Conservation (phyloP, 2,888 invertebrate genomes). For the Macrophya annulata region DNA sequence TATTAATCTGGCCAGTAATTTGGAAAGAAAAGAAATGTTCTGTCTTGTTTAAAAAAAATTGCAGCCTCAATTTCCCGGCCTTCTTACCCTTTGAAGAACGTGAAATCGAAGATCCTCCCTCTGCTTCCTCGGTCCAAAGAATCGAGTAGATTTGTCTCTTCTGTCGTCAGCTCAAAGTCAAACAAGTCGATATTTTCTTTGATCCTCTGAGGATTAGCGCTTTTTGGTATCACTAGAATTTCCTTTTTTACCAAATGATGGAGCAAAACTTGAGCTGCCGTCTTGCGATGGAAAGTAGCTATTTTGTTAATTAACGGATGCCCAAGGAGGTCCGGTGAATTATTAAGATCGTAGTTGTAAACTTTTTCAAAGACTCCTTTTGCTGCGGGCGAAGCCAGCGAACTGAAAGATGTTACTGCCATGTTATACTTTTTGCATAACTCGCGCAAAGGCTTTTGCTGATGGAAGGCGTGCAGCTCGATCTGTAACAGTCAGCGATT, state of each 20-base stretch:
- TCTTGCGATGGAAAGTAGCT: conserved; percentile 83
- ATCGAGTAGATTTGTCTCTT: conserved; percentile 82
- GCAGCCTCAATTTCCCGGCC: too few relatives aligned
- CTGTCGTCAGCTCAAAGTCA: conserved; percentile 83
- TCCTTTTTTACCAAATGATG: conserved; percentile 86
- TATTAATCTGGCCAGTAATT: too few relatives aligned
- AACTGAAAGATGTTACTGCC: conserved; percentile 86
- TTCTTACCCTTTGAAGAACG: conserved; percentile 79
- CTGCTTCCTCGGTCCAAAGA: conserved; percentile 83
- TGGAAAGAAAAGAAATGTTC: too few relatives aligned
- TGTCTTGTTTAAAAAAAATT: too few relatives aligned
- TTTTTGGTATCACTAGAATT: conserved; percentile 90
- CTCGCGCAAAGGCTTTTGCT: conserved; percentile 85
- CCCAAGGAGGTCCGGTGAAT: conserved; percentile 84
- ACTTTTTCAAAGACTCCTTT: conserved; percentile 84
- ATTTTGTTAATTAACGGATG: conserved; percentile 83
- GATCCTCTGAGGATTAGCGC: conserved; percentile 86
- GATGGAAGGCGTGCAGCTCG: conserved; percentile 89
- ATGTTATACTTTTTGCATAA: conserved; percentile 85
- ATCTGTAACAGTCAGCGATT: conserved; percentile 75
- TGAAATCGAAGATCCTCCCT: conserved; percentile 86
- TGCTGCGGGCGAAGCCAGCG: conserved; percentile 88
- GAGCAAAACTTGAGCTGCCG: conserved; percentile 87
- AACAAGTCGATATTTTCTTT: conserved; percentile 87
- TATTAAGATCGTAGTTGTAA: conserved; percentile 83